Evolutionary conservation across 2,797 vertebrate genomes (phyloP).

Genomic region (Mus caroli): DNA sequence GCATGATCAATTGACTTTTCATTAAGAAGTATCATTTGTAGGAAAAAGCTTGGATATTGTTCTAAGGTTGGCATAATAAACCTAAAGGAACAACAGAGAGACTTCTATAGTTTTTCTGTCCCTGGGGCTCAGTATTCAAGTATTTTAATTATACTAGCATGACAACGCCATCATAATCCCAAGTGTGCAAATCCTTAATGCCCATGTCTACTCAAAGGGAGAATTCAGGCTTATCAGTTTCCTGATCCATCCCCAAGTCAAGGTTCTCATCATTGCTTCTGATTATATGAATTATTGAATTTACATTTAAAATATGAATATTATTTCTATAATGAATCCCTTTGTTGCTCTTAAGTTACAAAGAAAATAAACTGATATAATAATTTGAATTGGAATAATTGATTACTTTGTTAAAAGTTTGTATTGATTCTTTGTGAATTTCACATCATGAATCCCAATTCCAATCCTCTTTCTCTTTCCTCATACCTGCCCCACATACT

Average conservation of each 20-base stretch:
- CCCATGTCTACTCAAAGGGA: neutral
- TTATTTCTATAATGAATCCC: neutral
- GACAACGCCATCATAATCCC: neutral
- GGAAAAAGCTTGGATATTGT: neutral
- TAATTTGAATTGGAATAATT: too few species aligned
- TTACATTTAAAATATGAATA: neutral
- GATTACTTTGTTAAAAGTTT: neutral
- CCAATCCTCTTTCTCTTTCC: neutral
- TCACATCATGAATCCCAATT: neutral
- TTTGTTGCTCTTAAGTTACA: neutral
- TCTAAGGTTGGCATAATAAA: neutral
- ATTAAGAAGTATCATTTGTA: neutral
- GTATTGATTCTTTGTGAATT: neutral
- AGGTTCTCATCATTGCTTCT: neutral
- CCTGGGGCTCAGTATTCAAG: neutral
- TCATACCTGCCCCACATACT: too few species aligned
- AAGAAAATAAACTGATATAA: neutral
- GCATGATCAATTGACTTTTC: neutral
- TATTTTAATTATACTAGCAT: neutral
- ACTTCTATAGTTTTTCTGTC: neutral
- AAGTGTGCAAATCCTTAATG: neutral
- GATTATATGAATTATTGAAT: neutral
- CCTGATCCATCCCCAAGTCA: neutral
- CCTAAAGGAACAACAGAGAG: neutral
- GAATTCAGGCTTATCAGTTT: neutral